Evolutionary conservation across 2,888 invertebrate genomes (phyloP).

Genomic region (Phengaris arion): DNA sequence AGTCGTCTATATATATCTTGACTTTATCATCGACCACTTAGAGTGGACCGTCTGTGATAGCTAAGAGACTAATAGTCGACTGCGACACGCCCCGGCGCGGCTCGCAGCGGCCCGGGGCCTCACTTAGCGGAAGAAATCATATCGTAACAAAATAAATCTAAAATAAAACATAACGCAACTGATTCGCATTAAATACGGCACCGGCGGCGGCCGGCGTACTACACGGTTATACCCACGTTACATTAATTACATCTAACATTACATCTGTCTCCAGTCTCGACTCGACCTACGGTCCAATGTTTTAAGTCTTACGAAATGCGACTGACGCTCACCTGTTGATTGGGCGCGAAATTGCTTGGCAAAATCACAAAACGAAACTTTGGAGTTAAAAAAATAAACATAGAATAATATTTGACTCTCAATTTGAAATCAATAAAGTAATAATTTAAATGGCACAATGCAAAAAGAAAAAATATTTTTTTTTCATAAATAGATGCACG

Average conservation of each 20-base stretch:
- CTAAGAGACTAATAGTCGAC: slow-evolving; percentile 18
- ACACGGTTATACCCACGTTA: slow-evolving; percentile 22
- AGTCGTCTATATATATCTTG: slow-evolving; percentile 54
- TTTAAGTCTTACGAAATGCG: slow-evolving; percentile 18
- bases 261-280: slow-evolving; percentile 4
- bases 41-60: slow-evolving; percentile 43
- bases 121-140: slow-evolving; percentile 33
- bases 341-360: slow-evolving; percentile 25
- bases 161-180: slow-evolving; percentile 56
- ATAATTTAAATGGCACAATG: slow-evolving; percentile 29
- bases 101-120: slow-evolving; percentile 16
- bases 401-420: slow-evolving; percentile 26
- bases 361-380: slow-evolving; percentile 26
- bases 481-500: slow-evolving; percentile 22
- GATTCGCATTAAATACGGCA: slow-evolving; percentile 61
- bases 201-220: slow-evolving; percentile 30
- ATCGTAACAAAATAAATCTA: slow-evolving; percentile 57
- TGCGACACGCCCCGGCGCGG: slow-evolving; percentile 11
- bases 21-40: slow-evolving; percentile 54
- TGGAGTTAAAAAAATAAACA: slow-evolving; percentile 15
- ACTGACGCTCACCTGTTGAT: slow-evolving; percentile 17
- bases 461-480: slow-evolving; percentile 21
- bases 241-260: slow-evolving; percentile 24
- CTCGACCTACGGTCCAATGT: slow-evolving; percentile 22
- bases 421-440: slow-evolving; percentile 25